Evolutionary conservation across 2,797 vertebrate genomes (phyloP), one percentile per base, ranked within the genome.

Genomic region (Rhynchotus rufescens): DNA sequence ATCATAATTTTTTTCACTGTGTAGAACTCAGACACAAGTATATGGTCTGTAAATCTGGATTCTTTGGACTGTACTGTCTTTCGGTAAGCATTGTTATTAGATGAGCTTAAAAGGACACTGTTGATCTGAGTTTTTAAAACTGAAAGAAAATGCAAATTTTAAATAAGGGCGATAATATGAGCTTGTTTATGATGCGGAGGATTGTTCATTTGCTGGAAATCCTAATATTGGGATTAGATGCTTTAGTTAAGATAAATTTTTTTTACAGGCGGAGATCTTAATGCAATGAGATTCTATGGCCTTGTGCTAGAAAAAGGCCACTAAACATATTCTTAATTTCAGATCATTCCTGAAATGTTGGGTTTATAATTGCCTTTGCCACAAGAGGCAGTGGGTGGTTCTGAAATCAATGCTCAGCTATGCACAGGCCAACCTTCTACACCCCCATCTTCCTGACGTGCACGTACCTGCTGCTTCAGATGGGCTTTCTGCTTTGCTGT

Each of bases 391-490:
- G 87, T 86, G 45, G 22, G n/a, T 69, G 34, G 62, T 40, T 42
- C 69, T 92, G 91, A 95, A 95, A 83, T 77, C 30, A 87, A 30
- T 60, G 25, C 62, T 71, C 45, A 89, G 66, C 69, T 64, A 66
- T 80, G 69, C 36, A 30, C 44, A 78, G 38, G 56, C 68, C 71
- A 65, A 93, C 68, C 38, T 92, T 86, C 47, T 62, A 47, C 76
- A 38, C 60, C 45, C 26, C 20, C 66, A 40, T 73, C 74, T 92
- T 96, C 86, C 83, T 91, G 23, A 25, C 51, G 19, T 8, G n/a
- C 15, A 21, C 10, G 7, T 56, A 65, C 32, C 30, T 72, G 60
- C 10, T 81, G 68, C 49, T 69, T 81, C 42, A 84, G 47, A 79
- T 93, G 72, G 57, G 22, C 28, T 86, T 91, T 89, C 84, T 83